Evolutionary conservation across 1,140 invertebrate genomes (phyloP), one percentile per base, ranked within the genome.

Genomic region (Melipona quadrifasciata): DNA sequence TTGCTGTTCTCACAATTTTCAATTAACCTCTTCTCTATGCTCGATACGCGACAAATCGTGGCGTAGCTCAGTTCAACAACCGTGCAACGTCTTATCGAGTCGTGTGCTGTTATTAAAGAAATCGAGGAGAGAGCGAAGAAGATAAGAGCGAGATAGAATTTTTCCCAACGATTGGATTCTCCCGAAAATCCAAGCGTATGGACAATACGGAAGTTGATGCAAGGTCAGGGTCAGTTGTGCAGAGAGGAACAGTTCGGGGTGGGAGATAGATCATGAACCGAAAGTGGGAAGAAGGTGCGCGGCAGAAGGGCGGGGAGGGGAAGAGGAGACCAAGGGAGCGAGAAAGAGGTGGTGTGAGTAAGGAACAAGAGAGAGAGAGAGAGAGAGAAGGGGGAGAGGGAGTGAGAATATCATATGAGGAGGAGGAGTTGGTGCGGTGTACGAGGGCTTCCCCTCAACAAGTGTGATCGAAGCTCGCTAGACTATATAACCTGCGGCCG

Each of bases 181-280:
- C 65, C 39, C 64, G 67, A 58, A 89, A 89, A 88, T 80, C 80
- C 85, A 86, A 84, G 80, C 87, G 80, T 87, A 84, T 90, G 90
- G 92, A 93, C 89, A 91, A 92, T 85, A 90, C 90, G 92, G 89
- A 93, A 92, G 91, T 93, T 79, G 91, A 91, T 84, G 91, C 92
- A 92, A 93, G 93, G 94, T 94, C 94, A 94, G 91, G 94, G 94
- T 94, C 91, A 89, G 77, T 86, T 85, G 39, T 47, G 88, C 74
- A 85, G 87, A 89, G 90, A 89, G 89, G 83, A 82, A 74, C 78
- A 77, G 81, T 78, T 80, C 81, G 39, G 80, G 84, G 82, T 82
- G 86, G 80, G 79, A 70, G 81, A 88, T 84, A 86, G 87, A 86
- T 87, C 87, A 84, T 83, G 87, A 87, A 80, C 82, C 84, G 80